These are phyloP conservation scores for Lepidurus couesii DNA, from an alignment of 1,140 invertebrate genomes.

Conservation along the genomic window DNA sequence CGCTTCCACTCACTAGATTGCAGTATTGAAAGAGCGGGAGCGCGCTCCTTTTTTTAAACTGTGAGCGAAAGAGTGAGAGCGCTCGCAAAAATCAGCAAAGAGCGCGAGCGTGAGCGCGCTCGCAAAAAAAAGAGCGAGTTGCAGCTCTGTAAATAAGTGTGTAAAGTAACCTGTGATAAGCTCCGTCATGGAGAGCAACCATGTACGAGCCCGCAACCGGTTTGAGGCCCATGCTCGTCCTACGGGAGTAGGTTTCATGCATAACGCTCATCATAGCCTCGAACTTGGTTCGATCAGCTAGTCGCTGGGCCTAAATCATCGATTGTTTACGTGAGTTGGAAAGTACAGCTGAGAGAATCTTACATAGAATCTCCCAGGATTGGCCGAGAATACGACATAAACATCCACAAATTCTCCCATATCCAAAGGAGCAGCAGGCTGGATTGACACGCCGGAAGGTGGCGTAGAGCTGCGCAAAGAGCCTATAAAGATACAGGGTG, in stretches of 20 bases:
- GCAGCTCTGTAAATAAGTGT: too few relatives aligned
- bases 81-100: too few relatives aligned
- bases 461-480: neutral
- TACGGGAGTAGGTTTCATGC: neutral
- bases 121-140: too few relatives aligned
- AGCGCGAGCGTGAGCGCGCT: too few relatives aligned
- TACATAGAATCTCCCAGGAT: conserved; percentile 14
- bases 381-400: neutral
- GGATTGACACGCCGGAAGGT: neutral
- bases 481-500: neutral
- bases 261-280: neutral
- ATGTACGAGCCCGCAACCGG: neutral
- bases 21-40: too few relatives aligned
- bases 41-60: too few relatives aligned
- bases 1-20: too few relatives aligned
- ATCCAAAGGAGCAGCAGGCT: neutral
- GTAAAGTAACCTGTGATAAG: neutral
- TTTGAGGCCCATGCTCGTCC: neutral
- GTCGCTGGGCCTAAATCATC: neutral
- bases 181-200: neutral
- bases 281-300: neutral
- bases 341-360: neutral
- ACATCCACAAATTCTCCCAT: conserved; percentile 2
- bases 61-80: too few relatives aligned
- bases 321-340: neutral